Evolutionary conservation across 2,888 invertebrate species (phyloP), one percentile per base, ranked within the genome.

Genomic region (Caenorhabditis sulstoni): DNA sequence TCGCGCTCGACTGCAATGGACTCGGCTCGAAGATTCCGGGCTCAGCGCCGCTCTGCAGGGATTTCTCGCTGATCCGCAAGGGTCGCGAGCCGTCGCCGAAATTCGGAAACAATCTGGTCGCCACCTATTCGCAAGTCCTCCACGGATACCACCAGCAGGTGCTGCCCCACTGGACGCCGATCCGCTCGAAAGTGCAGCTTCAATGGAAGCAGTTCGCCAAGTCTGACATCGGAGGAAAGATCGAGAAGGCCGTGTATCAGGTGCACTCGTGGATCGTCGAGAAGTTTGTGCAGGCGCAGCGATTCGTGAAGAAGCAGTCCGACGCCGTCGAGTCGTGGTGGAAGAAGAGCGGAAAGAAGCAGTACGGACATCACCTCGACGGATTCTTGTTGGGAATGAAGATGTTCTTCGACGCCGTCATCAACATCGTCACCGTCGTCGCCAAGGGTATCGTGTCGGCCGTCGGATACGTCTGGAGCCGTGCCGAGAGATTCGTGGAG

Each of bases 1-100:
- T 81, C 23, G 49, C 49, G 4, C 45, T 71, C 20, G 67, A 78
- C 53, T 81, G 81, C 29, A 11, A 16, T 0, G 79, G 77, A 20
- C 44, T 57, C 14, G 84, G 79, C 11, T 61, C 49, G 3, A 11
- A 41, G 23, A 79, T 84, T 45, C 70, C 81, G 1, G 74, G 74
- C 52, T 73, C 52, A 49, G 23, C 53, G 23, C 81, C 82, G 35
- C 68, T 84, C 39, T 84, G 84, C 61, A 52, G 74, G 35, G 84
- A 84, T 50, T 7, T 84, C 20, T 58, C 64, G 3, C 59, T 62
- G 16, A 0, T 82, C 61, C n/a, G 61, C 14, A 47, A 62, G 11
- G 75, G 70, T 35, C 44, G 61, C 16, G 62, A 64, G 41, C 81
- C 82, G 20, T 77, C 81, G 3, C 66, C 79, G 18, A 22, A 55